Percentiles rank a stretch among this genome's conserved stretches.
phyloP scores from a whole-genome alignment of 2,113 vertebrate genomes.

The Halcyon malimbica region DNA sequence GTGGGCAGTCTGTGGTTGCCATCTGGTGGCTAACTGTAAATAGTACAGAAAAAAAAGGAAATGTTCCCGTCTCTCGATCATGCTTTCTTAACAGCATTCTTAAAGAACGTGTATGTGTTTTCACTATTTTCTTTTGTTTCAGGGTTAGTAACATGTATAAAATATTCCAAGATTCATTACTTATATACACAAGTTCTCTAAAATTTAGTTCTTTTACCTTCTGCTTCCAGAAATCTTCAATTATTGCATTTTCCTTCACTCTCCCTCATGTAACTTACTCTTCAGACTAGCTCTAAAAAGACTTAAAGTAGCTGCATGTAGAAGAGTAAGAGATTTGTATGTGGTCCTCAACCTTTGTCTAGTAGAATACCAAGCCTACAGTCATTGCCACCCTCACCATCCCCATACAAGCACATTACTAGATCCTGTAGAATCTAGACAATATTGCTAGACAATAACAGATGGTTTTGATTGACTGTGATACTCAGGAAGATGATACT shows the following conservation, averaged over 20 bases:
- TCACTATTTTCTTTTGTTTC: not conserved
- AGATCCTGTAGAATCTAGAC: not conserved
- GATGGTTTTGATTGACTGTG: not conserved
- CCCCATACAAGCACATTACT: not conserved
- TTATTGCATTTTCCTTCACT: not conserved
- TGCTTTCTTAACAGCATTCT: not conserved
- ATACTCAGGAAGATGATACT: not conserved
- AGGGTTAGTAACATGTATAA: not conserved
- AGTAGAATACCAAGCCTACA: not conserved
- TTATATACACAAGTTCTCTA: not conserved
- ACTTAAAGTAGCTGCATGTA: not conserved
- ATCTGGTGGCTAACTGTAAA: conserved; percentile 33
- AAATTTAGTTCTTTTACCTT: not conserved
- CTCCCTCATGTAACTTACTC: not conserved
- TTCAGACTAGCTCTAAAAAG: not conserved
- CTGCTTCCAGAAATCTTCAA: not conserved
- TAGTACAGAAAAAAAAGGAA: not conserved
- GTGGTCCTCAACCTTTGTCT: not conserved
- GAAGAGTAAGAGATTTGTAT: not conserved
- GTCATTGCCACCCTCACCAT: not conserved
- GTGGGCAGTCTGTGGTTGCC: conserved; percentile 24
- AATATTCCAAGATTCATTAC: not conserved
- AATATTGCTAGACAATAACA: not conserved
- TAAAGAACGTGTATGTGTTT: not conserved
- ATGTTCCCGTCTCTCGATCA: rapidly evolving